A percentile compares a stretch with the other conserved stretches of the same genome.
Evolutionary conservation across 2,113 vertebrate genomes (phyloP).

Genomic region (Pampusana beccarii): DNA sequence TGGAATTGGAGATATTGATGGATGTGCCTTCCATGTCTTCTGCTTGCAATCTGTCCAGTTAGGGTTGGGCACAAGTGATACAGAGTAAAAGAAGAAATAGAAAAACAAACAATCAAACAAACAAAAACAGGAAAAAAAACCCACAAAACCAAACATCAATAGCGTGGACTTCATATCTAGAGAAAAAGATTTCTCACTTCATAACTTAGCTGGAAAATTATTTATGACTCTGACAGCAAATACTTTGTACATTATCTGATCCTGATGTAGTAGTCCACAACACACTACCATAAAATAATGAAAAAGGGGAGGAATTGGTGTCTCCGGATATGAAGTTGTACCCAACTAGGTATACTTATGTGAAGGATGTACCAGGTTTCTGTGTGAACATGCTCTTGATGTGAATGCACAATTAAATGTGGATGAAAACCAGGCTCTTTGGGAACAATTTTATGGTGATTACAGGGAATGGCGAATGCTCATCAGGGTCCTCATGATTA

Average conservation of each 20-base stretch:
- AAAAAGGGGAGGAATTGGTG: neutral
- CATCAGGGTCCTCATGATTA: neutral
- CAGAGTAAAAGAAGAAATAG: neutral
- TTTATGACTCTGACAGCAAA: neutral
- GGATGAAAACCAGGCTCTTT: neutral
- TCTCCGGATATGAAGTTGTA: neutral
- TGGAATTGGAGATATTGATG: constrained; percentile 67
- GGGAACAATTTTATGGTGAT: neutral
- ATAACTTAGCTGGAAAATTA: neutral
- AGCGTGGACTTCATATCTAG: neutral
- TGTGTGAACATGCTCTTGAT: neutral
- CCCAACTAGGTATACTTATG: neutral
- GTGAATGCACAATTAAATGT: neutral
- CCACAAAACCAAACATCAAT: neutral
- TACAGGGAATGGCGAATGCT: neutral
- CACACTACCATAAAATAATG: fast-evolving
- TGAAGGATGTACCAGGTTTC: neutral
- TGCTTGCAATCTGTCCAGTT: constrained; percentile 69
- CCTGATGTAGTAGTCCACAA: neutral
- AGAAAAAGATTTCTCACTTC: neutral
- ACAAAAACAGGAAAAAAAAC: neutral
- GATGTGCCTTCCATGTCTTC: constrained; percentile 63
- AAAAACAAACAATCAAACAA: neutral
- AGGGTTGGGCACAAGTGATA: neutral
- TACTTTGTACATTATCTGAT: neutral